Conservation (phyloP, 2,797 vertebrate genomes). For the Pangasius mekongensis region DNA sequence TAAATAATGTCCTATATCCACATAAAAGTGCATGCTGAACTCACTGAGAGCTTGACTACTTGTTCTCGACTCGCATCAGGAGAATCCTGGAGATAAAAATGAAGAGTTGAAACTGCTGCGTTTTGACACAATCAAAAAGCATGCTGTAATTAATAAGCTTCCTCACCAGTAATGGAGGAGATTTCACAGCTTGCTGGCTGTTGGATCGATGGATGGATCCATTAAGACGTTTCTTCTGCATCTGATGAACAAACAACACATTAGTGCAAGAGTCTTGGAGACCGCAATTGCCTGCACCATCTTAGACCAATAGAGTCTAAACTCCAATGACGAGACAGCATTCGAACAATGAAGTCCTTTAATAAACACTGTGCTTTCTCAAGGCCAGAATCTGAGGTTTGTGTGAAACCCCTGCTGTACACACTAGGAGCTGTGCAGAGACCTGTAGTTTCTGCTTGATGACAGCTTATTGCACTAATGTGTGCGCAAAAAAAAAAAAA, state of each 20-base stretch:
- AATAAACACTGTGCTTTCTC: neutral
- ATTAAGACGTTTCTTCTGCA: constrained; percentile 86
- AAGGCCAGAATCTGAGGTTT: neutral
- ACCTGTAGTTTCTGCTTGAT: neutral
- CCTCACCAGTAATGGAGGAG: constrained; percentile 91
- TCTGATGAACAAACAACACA: constrained; percentile 69
- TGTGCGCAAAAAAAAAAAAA: neutral
- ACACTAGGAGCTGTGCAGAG: neutral
- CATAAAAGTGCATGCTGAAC: constrained; percentile 61
- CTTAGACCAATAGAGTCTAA: neutral
- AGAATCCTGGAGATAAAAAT: constrained; percentile 81
- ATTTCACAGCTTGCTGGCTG: constrained; percentile 95
- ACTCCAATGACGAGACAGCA: neutral
- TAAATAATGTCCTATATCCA: neutral
- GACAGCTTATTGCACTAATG: neutral
- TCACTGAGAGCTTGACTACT: constrained; percentile 93
- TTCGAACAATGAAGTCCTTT: neutral
- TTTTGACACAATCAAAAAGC: neutral
- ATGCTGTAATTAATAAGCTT: neutral
- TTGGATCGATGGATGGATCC: constrained; percentile 86
- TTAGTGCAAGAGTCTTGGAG: neutral
- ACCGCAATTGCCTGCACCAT: neutral
- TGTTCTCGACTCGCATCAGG: constrained; percentile 89
- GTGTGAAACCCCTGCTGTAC: neutral
- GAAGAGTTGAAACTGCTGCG: neutral